Evolutionary conservation across 2,888 invertebrate genomes (phyloP).

Genomic region (Cephus nigrinus): DNA sequence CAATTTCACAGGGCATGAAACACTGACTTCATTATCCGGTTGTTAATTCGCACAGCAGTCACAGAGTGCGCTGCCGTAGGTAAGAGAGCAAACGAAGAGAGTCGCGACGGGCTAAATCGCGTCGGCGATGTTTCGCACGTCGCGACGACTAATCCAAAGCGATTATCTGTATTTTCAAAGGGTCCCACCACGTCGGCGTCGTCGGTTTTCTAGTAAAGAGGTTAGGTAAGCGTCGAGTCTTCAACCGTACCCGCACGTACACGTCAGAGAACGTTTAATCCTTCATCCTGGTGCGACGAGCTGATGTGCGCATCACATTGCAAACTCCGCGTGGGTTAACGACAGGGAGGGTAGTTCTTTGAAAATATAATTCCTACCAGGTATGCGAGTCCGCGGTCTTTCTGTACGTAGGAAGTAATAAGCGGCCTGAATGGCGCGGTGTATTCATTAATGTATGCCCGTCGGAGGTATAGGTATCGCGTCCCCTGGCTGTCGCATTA

Average conservation of each 20-base stretch:
- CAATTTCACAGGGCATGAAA: slow-evolving; percentile 66
- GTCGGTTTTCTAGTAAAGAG: not conserved
- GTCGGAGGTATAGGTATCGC: slow-evolving; percentile 31
- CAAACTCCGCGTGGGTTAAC: not conserved
- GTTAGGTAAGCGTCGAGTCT: not conserved
- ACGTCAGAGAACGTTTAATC: not conserved
- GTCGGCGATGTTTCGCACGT: not conserved
- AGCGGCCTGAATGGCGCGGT: slow-evolving; percentile 51
- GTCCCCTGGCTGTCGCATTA: slow-evolving; percentile 33
- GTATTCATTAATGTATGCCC: slow-evolving; percentile 55
- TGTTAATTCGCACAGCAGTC: slow-evolving; percentile 53
- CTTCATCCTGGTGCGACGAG: not conserved
- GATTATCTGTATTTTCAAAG: not conserved
- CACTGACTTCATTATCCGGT: slow-evolving; percentile 66
- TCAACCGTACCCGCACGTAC: not conserved
- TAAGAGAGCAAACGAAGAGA: not conserved
- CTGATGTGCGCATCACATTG: not conserved
- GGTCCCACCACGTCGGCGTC: not conserved
- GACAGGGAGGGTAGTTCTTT: slow-evolving; percentile 16
- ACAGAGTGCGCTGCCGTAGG: slow-evolving; percentile 1
- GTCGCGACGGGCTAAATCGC: not conserved
- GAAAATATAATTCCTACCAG: slow-evolving; percentile 13
- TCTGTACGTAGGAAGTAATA: slow-evolving; percentile 48
- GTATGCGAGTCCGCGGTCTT: not conserved
- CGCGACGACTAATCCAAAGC: slow-evolving; percentile 1